These are phyloP conservation scores for Gopherus evgoodei DNA, from an alignment of 2,113 vertebrate genomes.

Conservation along the genomic window DNA sequence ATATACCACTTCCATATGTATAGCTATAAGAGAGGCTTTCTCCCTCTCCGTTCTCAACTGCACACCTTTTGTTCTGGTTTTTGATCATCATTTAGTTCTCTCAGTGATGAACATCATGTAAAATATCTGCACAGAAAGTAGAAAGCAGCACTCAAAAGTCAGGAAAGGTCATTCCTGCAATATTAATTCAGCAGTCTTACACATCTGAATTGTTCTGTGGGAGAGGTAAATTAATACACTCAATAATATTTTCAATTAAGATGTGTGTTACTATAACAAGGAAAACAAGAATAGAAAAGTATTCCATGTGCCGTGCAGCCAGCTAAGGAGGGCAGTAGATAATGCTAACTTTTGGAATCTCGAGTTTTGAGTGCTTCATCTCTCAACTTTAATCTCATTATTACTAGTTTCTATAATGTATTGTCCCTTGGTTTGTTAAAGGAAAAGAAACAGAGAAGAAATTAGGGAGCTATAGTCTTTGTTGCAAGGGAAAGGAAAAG, in stretches of 20 bases:
- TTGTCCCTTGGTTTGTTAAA: neutral
- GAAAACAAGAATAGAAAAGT: neutral
- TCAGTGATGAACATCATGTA: neutral
- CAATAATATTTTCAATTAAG: neutral
- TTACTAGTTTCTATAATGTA: neutral
- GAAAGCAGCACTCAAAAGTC: neutral
- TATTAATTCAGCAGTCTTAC: neutral
- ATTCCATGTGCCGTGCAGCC: rapidly evolving
- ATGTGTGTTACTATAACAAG: neutral
- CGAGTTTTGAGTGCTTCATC: neutral
- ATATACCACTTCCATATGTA: neutral
- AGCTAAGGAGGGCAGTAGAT: neutral
- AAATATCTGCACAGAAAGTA: neutral
- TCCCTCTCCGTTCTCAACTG: neutral
- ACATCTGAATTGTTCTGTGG: neutral
- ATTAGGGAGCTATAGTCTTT: neutral
- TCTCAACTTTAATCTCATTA: neutral
- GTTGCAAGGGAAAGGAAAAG: neutral
- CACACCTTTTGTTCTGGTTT: neutral
- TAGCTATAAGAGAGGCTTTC: neutral
- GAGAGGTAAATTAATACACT: neutral
- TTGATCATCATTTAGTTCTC: neutral
- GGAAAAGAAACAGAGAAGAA: neutral
- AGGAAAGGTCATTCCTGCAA: slow-evolving; percentile 11
- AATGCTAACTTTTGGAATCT: neutral